Conservation (phyloP, 2,113 vertebrate genomes). For the Gorsachius goisagi region DNA sequence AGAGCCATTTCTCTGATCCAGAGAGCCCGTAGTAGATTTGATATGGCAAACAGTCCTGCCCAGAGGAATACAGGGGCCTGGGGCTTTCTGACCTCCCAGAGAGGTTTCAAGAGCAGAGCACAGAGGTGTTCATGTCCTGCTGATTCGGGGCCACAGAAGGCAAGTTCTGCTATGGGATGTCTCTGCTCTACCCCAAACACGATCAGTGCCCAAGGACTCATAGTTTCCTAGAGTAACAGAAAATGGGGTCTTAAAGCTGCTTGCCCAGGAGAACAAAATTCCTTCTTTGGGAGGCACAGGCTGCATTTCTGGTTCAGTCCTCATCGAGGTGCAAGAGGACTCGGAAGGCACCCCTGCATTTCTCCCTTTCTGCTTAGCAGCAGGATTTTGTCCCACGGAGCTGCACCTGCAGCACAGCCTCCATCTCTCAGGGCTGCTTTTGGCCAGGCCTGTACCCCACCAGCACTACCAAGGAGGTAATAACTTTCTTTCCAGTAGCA, state of each 20-base stretch:
- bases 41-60: background rate
- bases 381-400: background rate
- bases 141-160: background rate
- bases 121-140: background rate
- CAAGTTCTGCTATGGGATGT: background rate
- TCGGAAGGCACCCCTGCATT: background rate
- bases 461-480: background rate
- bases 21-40: background rate
- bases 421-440: background rate
- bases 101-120: background rate
- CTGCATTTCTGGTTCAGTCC: background rate
- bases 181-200: background rate
- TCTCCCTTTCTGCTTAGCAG: background rate
- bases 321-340: background rate
- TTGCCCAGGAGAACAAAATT: background rate
- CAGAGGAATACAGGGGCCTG: background rate
- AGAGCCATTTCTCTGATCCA: background rate
- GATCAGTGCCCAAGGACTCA: background rate
- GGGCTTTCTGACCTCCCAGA: background rate
- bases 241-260: background rate
- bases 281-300: background rate
- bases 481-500: background rate
- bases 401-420: background rate
- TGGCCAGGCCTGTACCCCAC: background rate
- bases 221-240: background rate